Conservation (phyloP, 2,113 vertebrate species). For the Hylia prasina region DNA sequence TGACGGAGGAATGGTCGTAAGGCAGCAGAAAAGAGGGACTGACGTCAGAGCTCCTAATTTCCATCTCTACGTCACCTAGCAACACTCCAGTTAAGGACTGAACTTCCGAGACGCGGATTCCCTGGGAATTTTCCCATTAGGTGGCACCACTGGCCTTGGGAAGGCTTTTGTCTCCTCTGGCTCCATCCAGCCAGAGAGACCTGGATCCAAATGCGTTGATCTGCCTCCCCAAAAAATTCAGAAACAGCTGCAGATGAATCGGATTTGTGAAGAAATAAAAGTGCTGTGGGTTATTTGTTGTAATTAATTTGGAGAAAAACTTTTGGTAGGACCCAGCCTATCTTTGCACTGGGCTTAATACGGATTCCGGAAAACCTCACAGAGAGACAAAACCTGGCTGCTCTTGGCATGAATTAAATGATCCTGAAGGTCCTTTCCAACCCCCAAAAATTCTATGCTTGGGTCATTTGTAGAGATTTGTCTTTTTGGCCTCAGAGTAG, state of each 20-base stretch:
- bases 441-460: rapidly evolving
- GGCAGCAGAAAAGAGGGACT: background rate
- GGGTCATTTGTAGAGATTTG: background rate
- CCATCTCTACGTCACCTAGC: constrained; percentile 33
- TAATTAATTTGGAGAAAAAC: background rate
- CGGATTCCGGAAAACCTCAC: background rate
- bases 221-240: background rate
- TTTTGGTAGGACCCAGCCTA: background rate
- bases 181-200: background rate
- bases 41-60: background rate
- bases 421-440: background rate
- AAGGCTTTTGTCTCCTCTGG: background rate
- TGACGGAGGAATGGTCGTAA: constrained; percentile 13
- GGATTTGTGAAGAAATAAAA: background rate
- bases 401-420: background rate
- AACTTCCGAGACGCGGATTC: background rate
- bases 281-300: background rate
- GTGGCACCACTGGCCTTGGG: constrained; percentile 56
- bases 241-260: background rate
- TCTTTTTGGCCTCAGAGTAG: background rate
- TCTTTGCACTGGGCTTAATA: background rate
- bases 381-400: background rate
- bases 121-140: constrained; percentile 57
- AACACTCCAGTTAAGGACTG: constrained; percentile 5
- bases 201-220: rapidly evolving